Percentiles rank a stretch among this genome's conserved stretches.
phyloP scores from a whole-genome alignment of 2,888 invertebrate species.

The Euplexia lucipara region DNA sequence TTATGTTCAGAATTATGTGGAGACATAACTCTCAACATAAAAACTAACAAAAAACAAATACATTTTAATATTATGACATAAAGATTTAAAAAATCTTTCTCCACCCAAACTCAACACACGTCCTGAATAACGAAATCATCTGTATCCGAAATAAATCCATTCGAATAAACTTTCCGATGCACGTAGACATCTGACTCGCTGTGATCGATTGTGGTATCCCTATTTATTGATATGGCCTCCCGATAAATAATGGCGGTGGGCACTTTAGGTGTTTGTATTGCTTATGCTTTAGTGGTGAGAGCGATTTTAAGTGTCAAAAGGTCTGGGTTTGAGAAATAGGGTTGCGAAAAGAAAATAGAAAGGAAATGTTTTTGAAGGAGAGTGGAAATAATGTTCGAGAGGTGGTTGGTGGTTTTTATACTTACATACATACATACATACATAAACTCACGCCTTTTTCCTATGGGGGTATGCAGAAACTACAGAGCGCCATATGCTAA shows the following conservation, averaged over 20 bases:
- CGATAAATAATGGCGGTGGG: slow-evolving; percentile 55
- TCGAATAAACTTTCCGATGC: slow-evolving; percentile 61
- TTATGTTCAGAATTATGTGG: too few species aligned
- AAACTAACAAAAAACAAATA: too few species aligned
- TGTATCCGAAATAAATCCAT: slow-evolving; percentile 64
- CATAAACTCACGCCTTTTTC: too few species aligned
- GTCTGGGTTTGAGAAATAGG: slow-evolving; percentile 9
- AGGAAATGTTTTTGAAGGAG: not conserved
- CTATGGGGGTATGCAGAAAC: too few species aligned
- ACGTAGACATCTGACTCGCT: slow-evolving; percentile 60
- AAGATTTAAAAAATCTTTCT: slow-evolving; percentile 21
- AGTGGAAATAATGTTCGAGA: not conserved
- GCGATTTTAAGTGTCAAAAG: slow-evolving; percentile 27
- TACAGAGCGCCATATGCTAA: too few species aligned
- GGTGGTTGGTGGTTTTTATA: not conserved
- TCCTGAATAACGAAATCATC: slow-evolving; percentile 60
- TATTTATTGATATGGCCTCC: slow-evolving; percentile 61
- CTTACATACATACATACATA: too few species aligned
- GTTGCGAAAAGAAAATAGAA: slow-evolving; percentile 17
- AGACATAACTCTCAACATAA: too few species aligned
- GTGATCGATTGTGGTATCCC: slow-evolving; percentile 61
- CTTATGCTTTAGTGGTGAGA: slow-evolving; percentile 26
- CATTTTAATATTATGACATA: too few species aligned
- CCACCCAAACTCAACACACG: slow-evolving; percentile 25
- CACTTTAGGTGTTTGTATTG: slow-evolving; percentile 47